phyloP scores from a whole-genome alignment of 2,888 invertebrate species.

The Napeogenes inachia region DNA sequence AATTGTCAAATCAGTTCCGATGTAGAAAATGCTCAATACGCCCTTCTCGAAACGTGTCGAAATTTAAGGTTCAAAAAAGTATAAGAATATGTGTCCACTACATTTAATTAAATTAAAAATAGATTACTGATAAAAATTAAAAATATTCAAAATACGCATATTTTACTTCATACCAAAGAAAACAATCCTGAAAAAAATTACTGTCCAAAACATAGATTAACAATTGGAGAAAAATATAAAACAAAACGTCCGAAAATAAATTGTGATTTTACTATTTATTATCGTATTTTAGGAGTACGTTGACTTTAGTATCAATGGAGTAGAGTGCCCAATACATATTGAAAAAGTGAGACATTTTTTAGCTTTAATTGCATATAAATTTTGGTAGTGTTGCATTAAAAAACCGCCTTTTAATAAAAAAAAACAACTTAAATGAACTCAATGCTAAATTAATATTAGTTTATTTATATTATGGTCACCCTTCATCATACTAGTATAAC shows the following conservation, averaged over 20 bases:
- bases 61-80: too few relatives aligned
- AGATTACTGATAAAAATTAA: too few relatives aligned
- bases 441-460: too few relatives aligned
- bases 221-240: conserved; percentile 16
- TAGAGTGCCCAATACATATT: conserved; percentile 14
- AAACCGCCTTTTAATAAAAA: neutral
- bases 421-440: neutral
- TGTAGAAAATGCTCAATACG: too few relatives aligned
- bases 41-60: too few relatives aligned
- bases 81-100: too few relatives aligned
- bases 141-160: neutral
- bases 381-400: neutral
- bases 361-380: neutral
- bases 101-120: too few relatives aligned
- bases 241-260: conserved; percentile 10
- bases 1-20: too few relatives aligned
- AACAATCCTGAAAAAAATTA: too few relatives aligned
- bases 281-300: conserved; percentile 24
- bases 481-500: conserved; percentile 13
- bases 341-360: neutral
- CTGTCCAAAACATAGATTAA: conserved; percentile 6
- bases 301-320: conserved; percentile 23
- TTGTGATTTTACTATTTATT: conserved; percentile 12
- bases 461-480: neutral
- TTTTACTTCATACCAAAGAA: conserved; percentile 7